Percentiles rank a stretch among this genome's conserved stretches.
phyloP scores from a whole-genome alignment of 2,113 vertebrate species.

The Daboia siamensis region DNA sequence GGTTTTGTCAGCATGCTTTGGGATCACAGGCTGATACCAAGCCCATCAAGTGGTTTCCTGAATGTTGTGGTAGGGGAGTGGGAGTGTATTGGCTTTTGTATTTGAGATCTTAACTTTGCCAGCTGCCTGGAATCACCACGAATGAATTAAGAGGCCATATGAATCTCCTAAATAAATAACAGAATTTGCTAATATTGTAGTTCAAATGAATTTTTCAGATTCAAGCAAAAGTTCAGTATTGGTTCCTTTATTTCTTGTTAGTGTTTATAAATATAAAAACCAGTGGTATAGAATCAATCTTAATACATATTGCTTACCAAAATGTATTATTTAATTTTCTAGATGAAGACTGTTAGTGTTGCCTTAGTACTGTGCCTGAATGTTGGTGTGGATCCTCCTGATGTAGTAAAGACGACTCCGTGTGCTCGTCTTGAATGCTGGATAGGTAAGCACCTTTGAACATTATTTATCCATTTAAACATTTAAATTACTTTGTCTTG shows the following conservation, averaged over 20 bases:
- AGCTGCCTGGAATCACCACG: neutral
- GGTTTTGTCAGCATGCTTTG: neutral
- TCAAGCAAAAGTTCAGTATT: neutral
- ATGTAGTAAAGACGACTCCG: constrained; percentile 97
- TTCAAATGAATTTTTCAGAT: neutral
- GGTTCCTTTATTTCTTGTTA: neutral
- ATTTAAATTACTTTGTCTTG: neutral
- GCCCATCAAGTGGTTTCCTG: neutral
- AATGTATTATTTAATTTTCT: constrained; percentile 35
- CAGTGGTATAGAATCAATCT: neutral
- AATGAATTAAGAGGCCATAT: neutral
- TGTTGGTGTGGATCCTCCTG: constrained; percentile 95
- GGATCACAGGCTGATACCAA: neutral
- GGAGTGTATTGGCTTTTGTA: neutral
- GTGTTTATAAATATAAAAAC: neutral
- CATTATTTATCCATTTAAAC: neutral
- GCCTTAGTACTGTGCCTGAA: constrained; percentile 96
- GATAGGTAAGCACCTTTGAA: constrained; percentile 81
- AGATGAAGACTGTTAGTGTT: constrained; percentile 99
- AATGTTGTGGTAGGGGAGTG: neutral
- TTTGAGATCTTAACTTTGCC: neutral
- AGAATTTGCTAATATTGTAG: neutral
- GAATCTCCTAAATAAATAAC: neutral
- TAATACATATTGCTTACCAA: neutral
- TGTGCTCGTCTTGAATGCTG: constrained; percentile 95